Percentiles rank a stretch among this genome's conserved stretches.
Conservation (phyloP, 2,888 invertebrate genomes). For the Callimorpha dominula region DNA sequence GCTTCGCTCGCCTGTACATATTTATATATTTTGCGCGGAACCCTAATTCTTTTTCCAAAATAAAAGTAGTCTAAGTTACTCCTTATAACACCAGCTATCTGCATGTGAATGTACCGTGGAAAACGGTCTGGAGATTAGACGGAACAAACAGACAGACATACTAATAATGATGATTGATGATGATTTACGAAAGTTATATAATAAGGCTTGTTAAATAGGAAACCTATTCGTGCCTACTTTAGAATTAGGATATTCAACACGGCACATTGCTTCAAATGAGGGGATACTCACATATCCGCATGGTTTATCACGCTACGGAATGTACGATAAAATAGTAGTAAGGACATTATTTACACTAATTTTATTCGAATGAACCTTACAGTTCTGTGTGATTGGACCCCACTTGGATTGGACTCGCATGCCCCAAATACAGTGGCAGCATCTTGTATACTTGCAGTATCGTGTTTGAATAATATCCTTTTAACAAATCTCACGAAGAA, state of each 20-base stretch:
- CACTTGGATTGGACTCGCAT: constrained; percentile 51
- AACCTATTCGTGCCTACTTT: not conserved
- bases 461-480: constrained; percentile 67
- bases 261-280: not conserved
- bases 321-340: not conserved
- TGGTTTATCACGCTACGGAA: not conserved
- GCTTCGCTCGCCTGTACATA: too few species aligned
- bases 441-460: constrained; percentile 64
- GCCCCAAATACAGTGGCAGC: constrained; percentile 68
- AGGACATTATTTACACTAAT: not conserved
- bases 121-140: too few species aligned
- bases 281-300: not conserved
- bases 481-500: constrained; percentile 40
- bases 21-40: too few species aligned
- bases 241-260: not conserved
- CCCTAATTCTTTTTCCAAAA: too few species aligned
- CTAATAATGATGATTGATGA: too few species aligned
- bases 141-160: too few species aligned
- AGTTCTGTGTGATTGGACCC: constrained; percentile 51
- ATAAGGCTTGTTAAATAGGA: too few species aligned
- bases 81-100: too few species aligned
- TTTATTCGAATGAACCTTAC: constrained; percentile 14
- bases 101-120: too few species aligned
- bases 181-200: too few species aligned
- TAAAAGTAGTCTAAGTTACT: too few species aligned